Conservation (phyloP, 1,140 invertebrate species). For the Vanessa tameamea region DNA sequence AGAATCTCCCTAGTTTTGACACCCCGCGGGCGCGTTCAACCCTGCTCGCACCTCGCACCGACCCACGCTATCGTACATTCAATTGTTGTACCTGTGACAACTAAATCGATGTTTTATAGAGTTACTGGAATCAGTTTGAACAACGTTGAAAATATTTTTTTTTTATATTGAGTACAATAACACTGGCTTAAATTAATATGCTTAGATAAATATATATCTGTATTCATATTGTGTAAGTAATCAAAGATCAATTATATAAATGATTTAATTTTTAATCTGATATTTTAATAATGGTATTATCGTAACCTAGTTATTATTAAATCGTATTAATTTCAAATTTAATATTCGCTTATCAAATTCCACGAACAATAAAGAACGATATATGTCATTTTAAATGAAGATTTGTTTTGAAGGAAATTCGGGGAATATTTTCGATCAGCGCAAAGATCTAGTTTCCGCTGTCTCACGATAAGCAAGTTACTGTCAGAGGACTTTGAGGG, state of each 20-base stretch:
- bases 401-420: slow-evolving; percentile 49
- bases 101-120: slow-evolving; percentile 34
- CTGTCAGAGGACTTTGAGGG: slow-evolving; percentile 42
- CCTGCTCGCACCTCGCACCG: slow-evolving; percentile 35
- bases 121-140: slow-evolving; percentile 22
- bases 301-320: too few relatives aligned
- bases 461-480: slow-evolving; percentile 68
- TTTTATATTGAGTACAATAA: background rate
- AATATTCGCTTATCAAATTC: background rate
- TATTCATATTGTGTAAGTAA: too few relatives aligned
- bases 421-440: slow-evolving; percentile 58
- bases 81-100: slow-evolving; percentile 35
- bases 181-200: background rate
- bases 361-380: background rate
- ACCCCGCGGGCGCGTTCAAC: slow-evolving; percentile 29
- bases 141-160: slow-evolving; percentile 3
- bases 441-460: slow-evolving; percentile 63
- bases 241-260: too few relatives aligned
- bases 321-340: background rate
- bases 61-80: slow-evolving; percentile 29
- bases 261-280: too few relatives aligned
- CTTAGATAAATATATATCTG: background rate
- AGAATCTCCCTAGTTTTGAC: slow-evolving; percentile 34
- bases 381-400: slow-evolving; percentile 19
- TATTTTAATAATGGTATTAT: too few relatives aligned